Base-by-base conservation (phyloP, 2,888 invertebrate genomes). In the Polietes domitor region DNA sequence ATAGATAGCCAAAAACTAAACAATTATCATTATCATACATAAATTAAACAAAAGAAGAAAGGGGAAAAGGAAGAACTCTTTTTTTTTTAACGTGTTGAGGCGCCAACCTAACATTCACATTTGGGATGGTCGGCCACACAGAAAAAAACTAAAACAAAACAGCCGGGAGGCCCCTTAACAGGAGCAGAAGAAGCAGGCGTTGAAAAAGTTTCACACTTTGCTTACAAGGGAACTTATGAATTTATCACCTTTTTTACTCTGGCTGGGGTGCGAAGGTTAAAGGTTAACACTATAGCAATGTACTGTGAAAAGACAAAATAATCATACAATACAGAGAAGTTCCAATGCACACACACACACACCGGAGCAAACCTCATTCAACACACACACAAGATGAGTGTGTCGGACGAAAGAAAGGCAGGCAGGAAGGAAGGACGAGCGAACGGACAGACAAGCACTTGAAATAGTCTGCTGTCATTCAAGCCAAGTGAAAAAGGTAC, bases 11-110 rank as follows among this genome's bases (percentile, higher is more conserved):
- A 4, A 68, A 37, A 68, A 55, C 76, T 68, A 80, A 77, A 80
- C 70, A 83, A 83, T 80, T 80, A 84, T 77, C 81, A 84, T 84
- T 84, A 78, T 68, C 72, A 81, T 84, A 84, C 72, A 81, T 84
- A 84, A 84, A 81, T 81, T 78, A n/a, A n/a, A 78, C 80, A 24
- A 15, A 21, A 37, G 53, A 37, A 72, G 63, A 50, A n/a, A n/a
- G n/a, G 17, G 43, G 21, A 74, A 47, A 80, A 71, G 10, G 12
- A 17, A 15, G 28, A 76, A 73, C 65, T 50, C 63, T 41, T 61
- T 50, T 28, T 61, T 43, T 41, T 50, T 77, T 63, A 80, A 80
- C 77, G 61, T 61, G 61, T 28, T 15, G 61, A 61, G 17, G 6
- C 17, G 50, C 1, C 50, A 17, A 17, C 17, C 58, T 9, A 28